A percentile compares a stretch with the other conserved stretches of the same genome.
phyloP scores from a whole-genome alignment of 2,888 invertebrate species.

The Tachina grossa region DNA sequence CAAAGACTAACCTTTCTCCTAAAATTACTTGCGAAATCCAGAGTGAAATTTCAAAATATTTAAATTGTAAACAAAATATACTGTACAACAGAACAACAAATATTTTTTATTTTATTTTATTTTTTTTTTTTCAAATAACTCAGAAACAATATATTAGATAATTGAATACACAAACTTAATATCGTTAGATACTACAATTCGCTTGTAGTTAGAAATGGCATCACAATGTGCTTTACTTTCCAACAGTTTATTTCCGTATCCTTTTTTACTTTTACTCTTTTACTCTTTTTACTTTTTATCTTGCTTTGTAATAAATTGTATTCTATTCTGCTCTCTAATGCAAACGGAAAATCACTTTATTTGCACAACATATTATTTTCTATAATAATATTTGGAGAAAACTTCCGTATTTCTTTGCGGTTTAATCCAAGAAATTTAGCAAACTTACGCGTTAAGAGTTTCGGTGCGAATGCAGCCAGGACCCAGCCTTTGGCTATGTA shows the following conservation, averaged over 20 bases:
- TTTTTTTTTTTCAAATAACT: background rate
- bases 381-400: conserved; percentile 74
- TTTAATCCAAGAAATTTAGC: conserved; percentile 79
- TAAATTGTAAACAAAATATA: conserved; percentile 12
- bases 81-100: conserved; percentile 3
- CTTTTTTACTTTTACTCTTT: conserved; percentile 67
- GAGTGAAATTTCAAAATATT: conserved; percentile 76
- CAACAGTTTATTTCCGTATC: conserved; percentile 80
- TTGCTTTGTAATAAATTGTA: conserved; percentile 68
- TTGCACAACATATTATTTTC: conserved; percentile 65
- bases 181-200: conserved; percentile 20
- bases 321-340: conserved; percentile 49
- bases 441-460: conserved; percentile 82
- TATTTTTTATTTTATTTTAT: background rate
- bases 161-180: conserved; percentile 35
- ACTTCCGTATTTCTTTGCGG: conserved; percentile 81
- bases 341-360: conserved; percentile 73
- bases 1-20: conserved; percentile 77
- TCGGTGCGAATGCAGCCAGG: conserved; percentile 82
- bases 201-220: conserved; percentile 11
- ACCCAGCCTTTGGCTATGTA: conserved; percentile 83
- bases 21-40: conserved; percentile 83
- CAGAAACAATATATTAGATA: conserved; percentile 45
- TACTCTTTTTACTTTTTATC: conserved; percentile 67
- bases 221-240: conserved; percentile 69